Evolutionary conservation across 2,797 vertebrate genomes (phyloP), one percentile per base, ranked within the genome.

Genomic region (Chloroceryle amazona): DNA sequence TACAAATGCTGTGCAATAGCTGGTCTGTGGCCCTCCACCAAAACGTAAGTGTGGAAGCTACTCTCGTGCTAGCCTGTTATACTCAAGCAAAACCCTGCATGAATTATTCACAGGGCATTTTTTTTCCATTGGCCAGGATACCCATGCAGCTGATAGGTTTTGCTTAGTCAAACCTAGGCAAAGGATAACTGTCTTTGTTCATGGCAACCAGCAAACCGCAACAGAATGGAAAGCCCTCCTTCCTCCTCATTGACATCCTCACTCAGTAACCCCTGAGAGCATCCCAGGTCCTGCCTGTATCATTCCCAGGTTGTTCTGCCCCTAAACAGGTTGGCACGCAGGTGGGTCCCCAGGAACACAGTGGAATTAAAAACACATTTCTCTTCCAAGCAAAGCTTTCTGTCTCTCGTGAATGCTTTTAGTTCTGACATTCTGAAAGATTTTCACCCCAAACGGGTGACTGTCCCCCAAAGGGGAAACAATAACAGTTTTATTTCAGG

Each of bases 401-500:
- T 63, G 28, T 65, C 35, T 63, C 29, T 84, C 5, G 1, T 70
- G 0, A 79, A 6, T 42, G 10, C 65, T 95, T 91, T 63, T 49
- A 49, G 26, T 80, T 80, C 33, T 66, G 35, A 57, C 74, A 66
- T 12, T 57, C 37, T 76, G 37, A 90, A 90, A 73, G 80, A 82
- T 41, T 67, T 93, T 42, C 37, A 88, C 26, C 54, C 28, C 78
- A 46, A 81, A 68, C 3, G 9, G n/a, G 23, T 79, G 39, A 88
- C 61, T 55, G 46, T 63, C 23, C 72, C 42, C 49, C 23, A 84
- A 70, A 81, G 35, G 1, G 35, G 42, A 63, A 90, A 93, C 44
- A 90, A 70, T 52, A 74, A 70, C 90, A 86, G 18, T 81, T 68
- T 90, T 80, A 67, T 93, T 94, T 86, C 44, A 81, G 76, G 52